Conservation (phyloP, 2,888 invertebrate species). For the Busseola fusca region DNA sequence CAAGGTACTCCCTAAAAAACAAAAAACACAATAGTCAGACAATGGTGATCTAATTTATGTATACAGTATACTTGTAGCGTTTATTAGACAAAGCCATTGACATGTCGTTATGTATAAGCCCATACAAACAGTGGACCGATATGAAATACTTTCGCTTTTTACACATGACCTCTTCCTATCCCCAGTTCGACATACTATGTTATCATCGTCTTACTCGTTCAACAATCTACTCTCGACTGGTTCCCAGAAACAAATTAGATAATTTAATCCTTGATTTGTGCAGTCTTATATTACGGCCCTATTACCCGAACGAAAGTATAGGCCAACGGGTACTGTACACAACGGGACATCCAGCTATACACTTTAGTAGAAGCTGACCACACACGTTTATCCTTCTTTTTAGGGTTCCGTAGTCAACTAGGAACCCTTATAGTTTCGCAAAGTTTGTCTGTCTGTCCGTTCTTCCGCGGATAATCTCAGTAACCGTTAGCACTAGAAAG, state of each 20-base stretch:
- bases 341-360: background rate
- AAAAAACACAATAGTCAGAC: slow-evolving; percentile 2
- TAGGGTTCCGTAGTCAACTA: too few relatives aligned
- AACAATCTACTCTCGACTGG: background rate
- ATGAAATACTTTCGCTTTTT: slow-evolving; percentile 19
- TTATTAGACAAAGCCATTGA: background rate
- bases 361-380: background rate
- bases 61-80: slow-evolving; percentile 9
- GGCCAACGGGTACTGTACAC: too few relatives aligned
- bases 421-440: too few relatives aligned
- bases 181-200: background rate
- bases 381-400: too few relatives aligned
- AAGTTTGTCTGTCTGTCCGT: too few relatives aligned
- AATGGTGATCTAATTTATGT: background rate
- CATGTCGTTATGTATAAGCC: slow-evolving; percentile 17
- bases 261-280: background rate
- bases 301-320: background rate
- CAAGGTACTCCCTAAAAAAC: slow-evolving; percentile 95
- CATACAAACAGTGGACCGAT: background rate
- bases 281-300: background rate
- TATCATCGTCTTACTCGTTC: background rate
- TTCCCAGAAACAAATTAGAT: background rate
- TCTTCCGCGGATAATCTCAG: too few relatives aligned
- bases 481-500: too few relatives aligned
- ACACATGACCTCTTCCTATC: background rate